These are phyloP conservation scores for Hexactinellida sp. DNA, from an alignment of 37 sponge, comb jelly and placozoan species.

Conservation along the genomic window DNA sequence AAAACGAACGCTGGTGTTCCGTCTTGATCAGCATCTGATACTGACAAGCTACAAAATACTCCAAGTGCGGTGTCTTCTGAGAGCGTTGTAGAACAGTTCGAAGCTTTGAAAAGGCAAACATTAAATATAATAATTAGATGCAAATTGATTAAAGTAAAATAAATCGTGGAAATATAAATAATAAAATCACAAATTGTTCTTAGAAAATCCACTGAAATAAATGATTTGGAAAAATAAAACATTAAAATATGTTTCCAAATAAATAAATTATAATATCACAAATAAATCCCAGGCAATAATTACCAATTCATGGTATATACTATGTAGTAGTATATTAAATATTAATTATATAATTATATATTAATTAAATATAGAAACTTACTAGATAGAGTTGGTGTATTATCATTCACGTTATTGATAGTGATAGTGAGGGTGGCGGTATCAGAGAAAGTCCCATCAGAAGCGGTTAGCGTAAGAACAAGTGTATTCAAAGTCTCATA, in stretches of 20 bases:
- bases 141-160: too few relatives aligned
- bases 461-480: not conserved
- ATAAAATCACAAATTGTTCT: too few relatives aligned
- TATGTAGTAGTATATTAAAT: too few relatives aligned
- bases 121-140: not conserved
- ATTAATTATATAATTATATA: too few relatives aligned
- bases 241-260: too few relatives aligned
- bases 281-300: too few relatives aligned
- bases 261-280: too few relatives aligned
- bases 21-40: not conserved
- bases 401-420: not conserved
- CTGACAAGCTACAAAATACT: not conserved
- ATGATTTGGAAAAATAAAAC: too few relatives aligned
- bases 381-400: not conserved
- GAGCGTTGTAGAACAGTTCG: not conserved
- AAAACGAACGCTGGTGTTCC: not conserved
- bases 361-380: too few relatives aligned
- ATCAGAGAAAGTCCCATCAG: constrained; percentile 15
- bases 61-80: not conserved
- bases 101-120: not conserved
- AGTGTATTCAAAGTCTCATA: not conserved
- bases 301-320: too few relatives aligned
- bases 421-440: not conserved
- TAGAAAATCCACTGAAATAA: too few relatives aligned
- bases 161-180: too few relatives aligned